Evolutionary conservation across 2,888 invertebrate species (phyloP), one percentile per base, ranked within the genome.

Genomic region (Colletes collaris): DNA sequence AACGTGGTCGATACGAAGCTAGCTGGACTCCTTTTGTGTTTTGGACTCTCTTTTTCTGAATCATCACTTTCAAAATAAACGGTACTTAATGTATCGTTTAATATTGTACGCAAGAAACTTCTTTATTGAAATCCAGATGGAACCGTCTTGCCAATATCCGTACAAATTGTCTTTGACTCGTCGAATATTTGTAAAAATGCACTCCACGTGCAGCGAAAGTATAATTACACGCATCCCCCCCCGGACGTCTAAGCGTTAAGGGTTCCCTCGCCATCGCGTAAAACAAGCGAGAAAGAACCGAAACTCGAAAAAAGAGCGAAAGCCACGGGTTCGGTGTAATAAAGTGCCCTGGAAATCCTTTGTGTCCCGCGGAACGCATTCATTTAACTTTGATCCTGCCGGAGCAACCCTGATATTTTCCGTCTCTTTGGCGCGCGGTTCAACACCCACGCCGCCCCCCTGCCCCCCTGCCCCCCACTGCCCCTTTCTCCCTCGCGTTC

Each of bases 371-470:
- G 52, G 62, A 65, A 81, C 76, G 79, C 84, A 79, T 87, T 85
- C 75, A 85, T 81, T 87, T 86, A 86, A 85, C 84, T 84, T 81
- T 86, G 83, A 87, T 82, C 86, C 82, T 56, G 58, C 49, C 64
- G 27, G 58, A 66, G 63, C 67, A 55, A 50, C 52, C 49, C 69
- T 56, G 67, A 75, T 73, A 77, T 79, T 79, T 78, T 72, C 78
- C 60, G 59, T 62, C 77, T 55, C 53, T 37, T 56, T 46, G 65
- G 13, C 13, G 50, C 53, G 13, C 67, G 77, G n/a, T 71, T 50
- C 70, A 65, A 65, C 75, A 64, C 73, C 66, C 70, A 27, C n/a
- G 40, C 19, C n/a, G 40, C 19, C 71, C 1, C 69, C 37, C 56
- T 55, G 16, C 16, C 16, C 53, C 46, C 56, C 10, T 63, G 44